Evolutionary conservation across 2,113 vertebrate species (phyloP).

Genomic region (Peromyscus maniculatus): DNA sequence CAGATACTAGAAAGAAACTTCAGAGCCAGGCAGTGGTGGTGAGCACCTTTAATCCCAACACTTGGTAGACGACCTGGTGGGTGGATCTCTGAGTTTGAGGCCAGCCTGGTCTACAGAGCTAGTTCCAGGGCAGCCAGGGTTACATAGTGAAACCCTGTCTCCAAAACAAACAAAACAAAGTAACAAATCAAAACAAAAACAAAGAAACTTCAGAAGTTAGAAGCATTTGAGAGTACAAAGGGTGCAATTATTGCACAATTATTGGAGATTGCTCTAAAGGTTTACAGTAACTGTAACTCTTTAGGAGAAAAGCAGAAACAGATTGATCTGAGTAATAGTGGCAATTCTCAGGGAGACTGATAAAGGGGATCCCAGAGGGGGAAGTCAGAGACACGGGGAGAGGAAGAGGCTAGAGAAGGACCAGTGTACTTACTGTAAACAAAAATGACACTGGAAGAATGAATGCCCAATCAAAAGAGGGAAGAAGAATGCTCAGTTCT

Average conservation of each 20-base stretch:
- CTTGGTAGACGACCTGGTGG: neutral
- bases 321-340: neutral
- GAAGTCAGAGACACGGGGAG: neutral
- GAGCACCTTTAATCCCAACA: neutral
- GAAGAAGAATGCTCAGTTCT: neutral
- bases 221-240: neutral
- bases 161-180: neutral
- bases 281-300: neutral
- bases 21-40: neutral
- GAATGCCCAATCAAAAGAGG: neutral
- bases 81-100: neutral
- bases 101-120: neutral
- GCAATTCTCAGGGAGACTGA: neutral
- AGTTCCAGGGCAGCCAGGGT: neutral
- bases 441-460: neutral
- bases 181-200: neutral
- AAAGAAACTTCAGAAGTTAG: neutral
- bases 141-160: neutral
- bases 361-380: neutral
- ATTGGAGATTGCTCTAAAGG: neutral
- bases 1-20: neutral
- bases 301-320: neutral
- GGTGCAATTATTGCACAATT: too few species aligned
- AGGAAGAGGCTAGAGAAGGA: neutral
- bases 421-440: neutral